These are phyloP conservation scores for Eudorcas thomsonii DNA, from an alignment of 2,113 vertebrate genomes.

Conservation along the genomic window DNA sequence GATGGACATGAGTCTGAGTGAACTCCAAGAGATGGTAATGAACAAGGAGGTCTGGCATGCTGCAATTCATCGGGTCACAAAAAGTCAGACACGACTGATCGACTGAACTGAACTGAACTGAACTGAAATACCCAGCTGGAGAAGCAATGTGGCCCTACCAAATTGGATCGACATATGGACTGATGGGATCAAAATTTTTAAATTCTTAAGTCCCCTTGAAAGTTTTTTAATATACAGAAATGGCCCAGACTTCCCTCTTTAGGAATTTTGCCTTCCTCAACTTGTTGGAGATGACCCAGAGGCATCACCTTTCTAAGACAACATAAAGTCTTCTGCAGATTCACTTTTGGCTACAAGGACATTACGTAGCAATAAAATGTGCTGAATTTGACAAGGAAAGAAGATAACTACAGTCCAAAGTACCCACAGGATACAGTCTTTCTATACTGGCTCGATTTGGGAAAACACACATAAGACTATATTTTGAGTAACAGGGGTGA, in stretches of 20 bases:
- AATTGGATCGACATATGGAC: background rate
- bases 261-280: background rate
- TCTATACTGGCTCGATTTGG: accelerated
- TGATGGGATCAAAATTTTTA: background rate
- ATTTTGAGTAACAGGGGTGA: background rate
- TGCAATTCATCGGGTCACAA: too few species aligned
- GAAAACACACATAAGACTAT: background rate
- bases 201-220: background rate
- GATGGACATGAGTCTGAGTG: too few species aligned
- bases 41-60: too few species aligned
- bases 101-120: too few species aligned
- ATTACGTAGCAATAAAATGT: background rate
- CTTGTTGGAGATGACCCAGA: background rate
- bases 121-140: background rate
- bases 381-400: background rate
- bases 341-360: background rate
- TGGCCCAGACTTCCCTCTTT: background rate
- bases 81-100: accelerated
- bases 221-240: background rate
- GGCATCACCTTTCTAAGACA: background rate
- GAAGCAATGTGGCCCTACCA: background rate
- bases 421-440: background rate
- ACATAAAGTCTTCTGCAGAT: background rate
- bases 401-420: background rate
- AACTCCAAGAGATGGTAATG: too few species aligned